Evolutionary conservation across 2,888 invertebrate genomes (phyloP).

Genomic region (Pemphredon lugubris): DNA sequence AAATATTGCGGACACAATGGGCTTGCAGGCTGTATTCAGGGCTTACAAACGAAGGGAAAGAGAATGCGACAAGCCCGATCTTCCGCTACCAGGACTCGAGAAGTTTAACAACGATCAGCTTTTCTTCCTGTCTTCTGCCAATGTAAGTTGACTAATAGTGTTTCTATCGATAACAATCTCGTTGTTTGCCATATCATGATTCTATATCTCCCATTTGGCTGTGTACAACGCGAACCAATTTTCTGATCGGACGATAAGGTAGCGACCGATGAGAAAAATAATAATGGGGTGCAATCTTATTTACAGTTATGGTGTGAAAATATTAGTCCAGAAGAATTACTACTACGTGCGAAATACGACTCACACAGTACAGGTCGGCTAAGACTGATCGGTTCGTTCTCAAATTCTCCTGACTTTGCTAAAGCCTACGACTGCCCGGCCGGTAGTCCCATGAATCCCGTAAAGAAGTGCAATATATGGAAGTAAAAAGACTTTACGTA

Average conservation of each 20-base stretch:
- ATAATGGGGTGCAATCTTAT: background rate
- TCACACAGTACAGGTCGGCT: conserved; percentile 33
- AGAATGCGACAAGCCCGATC: conserved; percentile 30
- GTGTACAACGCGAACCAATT: background rate
- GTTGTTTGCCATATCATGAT: too few relatives aligned
- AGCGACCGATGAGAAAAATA: background rate
- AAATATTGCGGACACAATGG: conserved; percentile 94
- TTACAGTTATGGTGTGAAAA: conserved; percentile 51
- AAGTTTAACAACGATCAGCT: conserved; percentile 76
- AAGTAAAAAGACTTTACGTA: conserved; percentile 19
- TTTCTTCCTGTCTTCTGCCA: conserved; percentile 78
- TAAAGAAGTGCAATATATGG: conserved; percentile 56
- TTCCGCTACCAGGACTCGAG: conserved; percentile 74
- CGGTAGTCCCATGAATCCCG: conserved; percentile 57
- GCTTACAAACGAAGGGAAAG: conserved; percentile 82
- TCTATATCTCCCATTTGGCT: too few relatives aligned
- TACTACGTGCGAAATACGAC: background rate
- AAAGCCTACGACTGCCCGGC: conserved; percentile 50
- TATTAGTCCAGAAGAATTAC: fast-evolving
- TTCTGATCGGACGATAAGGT: background rate
- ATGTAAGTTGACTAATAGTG: conserved; percentile 64
- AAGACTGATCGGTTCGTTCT: conserved; percentile 43
- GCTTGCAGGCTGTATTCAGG: conserved; percentile 87
- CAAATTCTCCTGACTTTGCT: conserved; percentile 53
- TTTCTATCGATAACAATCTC: too few relatives aligned